Base-by-base conservation (phyloP, 2,888 invertebrate species). In the Muschampia plurimacula region DNA sequence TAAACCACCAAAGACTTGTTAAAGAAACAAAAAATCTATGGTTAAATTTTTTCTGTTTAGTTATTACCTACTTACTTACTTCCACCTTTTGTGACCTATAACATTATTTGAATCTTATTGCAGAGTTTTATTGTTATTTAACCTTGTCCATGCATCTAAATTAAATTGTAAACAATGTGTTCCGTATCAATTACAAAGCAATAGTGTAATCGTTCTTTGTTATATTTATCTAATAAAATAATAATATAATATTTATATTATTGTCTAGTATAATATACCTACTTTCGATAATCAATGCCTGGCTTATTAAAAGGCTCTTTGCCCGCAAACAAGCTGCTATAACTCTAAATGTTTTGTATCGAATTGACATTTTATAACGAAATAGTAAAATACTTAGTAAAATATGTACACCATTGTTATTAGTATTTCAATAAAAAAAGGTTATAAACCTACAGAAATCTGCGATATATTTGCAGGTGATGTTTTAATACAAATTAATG, bases 111-210 rank as follows among this genome's bases (percentile, higher is more conserved):
- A 63, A 63, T 32, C 10, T 64, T 44, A 41, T 41, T 49, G 59
- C 13, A 32, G 44, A 64, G 49, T 22, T 41, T 41, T 52, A 10
- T 68, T 22, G 49, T 52, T 52, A n/a, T 32, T 59, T 28, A 39
- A 22, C n/a, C 36, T 64, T 63, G 22, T 28, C 65, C 15, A 44
- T 57, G 32, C 65, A 65, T 36, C 36, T 15, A 65, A 4, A 69
- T 15, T 57, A 73, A 74, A 79, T 83, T 83, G 83, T 85, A 86
- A 88, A 82, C 82, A 81, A 89, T 88, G 88, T 89, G 89, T 90
- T 91, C 89, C 84, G 81, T 83, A 87, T 87, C 84, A 86, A 90
- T 86, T 89, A 85, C 81, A 87, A 88, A 88, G 86, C 87, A 89
- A 90, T 89, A 89, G 86, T 84, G 80, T 85, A 84, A 87, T 84